phyloP scores from a whole-genome alignment of 2,888 invertebrate genomes.

The Eledona agricola region DNA sequence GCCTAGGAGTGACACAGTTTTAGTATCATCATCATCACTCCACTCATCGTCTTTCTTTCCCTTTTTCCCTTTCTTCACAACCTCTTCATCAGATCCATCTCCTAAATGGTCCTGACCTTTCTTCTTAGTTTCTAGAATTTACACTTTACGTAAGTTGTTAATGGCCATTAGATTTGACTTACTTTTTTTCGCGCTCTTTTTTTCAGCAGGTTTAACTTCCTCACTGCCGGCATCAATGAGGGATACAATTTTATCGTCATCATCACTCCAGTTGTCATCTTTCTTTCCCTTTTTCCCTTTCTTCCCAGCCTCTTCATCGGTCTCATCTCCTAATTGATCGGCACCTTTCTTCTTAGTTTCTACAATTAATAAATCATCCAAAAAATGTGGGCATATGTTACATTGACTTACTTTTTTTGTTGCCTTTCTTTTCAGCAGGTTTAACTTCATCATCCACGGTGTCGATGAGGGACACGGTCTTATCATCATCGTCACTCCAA shows the following conservation, averaged over 20 bases:
- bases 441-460: conserved; percentile 52
- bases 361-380: not conserved
- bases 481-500: conserved; percentile 56
- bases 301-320: too few relatives aligned
- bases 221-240: conserved; percentile 54
- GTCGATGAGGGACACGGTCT: conserved; percentile 51
- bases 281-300: conserved; percentile 40
- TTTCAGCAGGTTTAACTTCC: conserved; percentile 48
- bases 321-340: too few relatives aligned
- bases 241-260: conserved; percentile 50
- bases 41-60: conserved; percentile 50
- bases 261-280: conserved; percentile 54
- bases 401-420: conserved; percentile 43
- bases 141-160: too few relatives aligned
- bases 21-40: conserved; percentile 52
- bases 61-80: conserved; percentile 37
- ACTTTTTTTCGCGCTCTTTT: conserved; percentile 57
- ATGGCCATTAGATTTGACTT: too few relatives aligned
- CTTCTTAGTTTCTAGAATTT: conserved; percentile 64
- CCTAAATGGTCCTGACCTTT: conserved; percentile 60
- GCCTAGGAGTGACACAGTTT: conserved; percentile 54
- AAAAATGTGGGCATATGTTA: conserved; percentile 19
- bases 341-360: conserved; percentile 60
- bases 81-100: conserved; percentile 59
- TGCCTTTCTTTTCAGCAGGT: conserved; percentile 42